phyloP scores from a whole-genome alignment of 1,140 invertebrate genomes.

The Hirudo medicinalis region DNA sequence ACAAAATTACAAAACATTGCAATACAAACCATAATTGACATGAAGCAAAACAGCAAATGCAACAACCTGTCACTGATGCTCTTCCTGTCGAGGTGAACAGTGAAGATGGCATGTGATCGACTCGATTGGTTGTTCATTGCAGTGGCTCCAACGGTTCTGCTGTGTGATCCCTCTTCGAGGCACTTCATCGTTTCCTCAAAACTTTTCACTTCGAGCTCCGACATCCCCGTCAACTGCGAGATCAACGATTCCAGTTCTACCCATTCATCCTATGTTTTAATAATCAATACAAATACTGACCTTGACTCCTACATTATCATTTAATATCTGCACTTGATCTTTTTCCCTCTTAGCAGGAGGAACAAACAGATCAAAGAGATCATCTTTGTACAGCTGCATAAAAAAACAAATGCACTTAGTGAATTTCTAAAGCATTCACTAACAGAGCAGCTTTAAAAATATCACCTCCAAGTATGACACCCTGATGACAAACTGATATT shows the following conservation, averaged over 20 bases:
- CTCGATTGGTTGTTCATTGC: slow-evolving; percentile 59
- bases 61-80: slow-evolving; percentile 33
- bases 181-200: slow-evolving; percentile 36
- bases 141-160: slow-evolving; percentile 65
- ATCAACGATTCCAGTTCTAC: not conserved
- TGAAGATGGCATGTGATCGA: slow-evolving; percentile 52
- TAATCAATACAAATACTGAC: slow-evolving; percentile 25
- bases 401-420: not conserved
- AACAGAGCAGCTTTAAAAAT: not conserved
- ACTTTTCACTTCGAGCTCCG: slow-evolving; percentile 28
- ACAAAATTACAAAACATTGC: not conserved
- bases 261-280: not conserved
- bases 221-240: slow-evolving; percentile 33
- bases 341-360: slow-evolving; percentile 33
- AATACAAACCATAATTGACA: not conserved
- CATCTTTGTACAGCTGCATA: slow-evolving; percentile 76
- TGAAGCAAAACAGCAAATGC: not conserved
- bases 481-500: slow-evolving; percentile 52
- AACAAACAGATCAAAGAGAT: slow-evolving; percentile 68
- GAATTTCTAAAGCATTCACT: not conserved
- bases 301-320: slow-evolving; percentile 50
- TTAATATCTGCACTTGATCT: slow-evolving; percentile 57
- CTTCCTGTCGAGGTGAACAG: slow-evolving; percentile 37
- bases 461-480: slow-evolving; percentile 50
- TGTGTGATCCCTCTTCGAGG: slow-evolving; percentile 54